These are phyloP conservation scores for Tachysurus vachellii DNA, from an alignment of 2,113 vertebrate species.

Conservation along the genomic window DNA sequence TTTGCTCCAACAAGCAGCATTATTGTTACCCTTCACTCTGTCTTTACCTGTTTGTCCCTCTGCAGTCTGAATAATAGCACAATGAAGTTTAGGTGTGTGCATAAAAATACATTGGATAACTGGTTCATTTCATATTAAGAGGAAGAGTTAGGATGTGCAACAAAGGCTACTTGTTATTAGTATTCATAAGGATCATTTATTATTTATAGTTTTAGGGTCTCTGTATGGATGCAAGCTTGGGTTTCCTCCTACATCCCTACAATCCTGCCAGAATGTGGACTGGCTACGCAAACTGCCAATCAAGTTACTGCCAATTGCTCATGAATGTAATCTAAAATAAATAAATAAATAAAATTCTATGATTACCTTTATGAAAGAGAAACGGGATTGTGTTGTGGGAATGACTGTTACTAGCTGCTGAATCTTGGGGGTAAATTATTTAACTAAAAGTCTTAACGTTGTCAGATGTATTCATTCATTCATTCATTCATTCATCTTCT, in stretches of 20 bases:
- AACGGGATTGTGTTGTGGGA: too few relatives aligned
- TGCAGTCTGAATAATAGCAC: background rate
- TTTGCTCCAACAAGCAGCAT: slow-evolving; percentile 69
- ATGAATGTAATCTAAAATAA: background rate
- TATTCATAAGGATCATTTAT: background rate
- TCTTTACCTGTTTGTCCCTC: background rate
- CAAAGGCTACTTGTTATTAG: background rate
- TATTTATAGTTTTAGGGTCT: background rate
- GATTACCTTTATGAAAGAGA: background rate
- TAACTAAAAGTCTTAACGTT: background rate
- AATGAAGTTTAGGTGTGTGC: background rate
- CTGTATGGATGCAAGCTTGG: background rate
- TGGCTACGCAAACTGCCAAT: background rate
- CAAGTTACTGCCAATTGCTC: background rate
- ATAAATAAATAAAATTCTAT: background rate
- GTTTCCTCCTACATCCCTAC: background rate
- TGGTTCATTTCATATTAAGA: background rate
- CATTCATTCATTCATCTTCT: too few relatives aligned
- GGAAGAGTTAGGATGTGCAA: background rate
- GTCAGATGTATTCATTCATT: too few relatives aligned
- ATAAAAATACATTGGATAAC: background rate
- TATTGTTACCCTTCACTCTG: background rate
- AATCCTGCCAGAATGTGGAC: background rate
- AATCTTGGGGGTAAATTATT: background rate
- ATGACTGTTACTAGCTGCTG: background rate